Base-by-base conservation (phyloP, 2,113 vertebrate genomes). In the Etheostoma cragini region DNA sequence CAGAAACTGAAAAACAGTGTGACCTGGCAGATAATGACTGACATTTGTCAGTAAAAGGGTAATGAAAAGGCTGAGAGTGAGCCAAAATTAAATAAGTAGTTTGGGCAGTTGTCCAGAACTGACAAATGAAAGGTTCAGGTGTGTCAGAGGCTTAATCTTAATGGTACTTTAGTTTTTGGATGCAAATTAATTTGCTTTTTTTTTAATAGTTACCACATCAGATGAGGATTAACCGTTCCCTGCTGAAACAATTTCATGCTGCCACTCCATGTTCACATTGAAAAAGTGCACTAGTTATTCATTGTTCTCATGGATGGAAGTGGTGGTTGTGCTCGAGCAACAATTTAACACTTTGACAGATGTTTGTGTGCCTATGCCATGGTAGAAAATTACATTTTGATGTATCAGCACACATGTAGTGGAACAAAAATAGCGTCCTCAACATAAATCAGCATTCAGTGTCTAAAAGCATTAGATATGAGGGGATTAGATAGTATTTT, bases 71-170 rank as follows among this genome's bases (percentile, higher is more conserved):
- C n/a, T 15, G 6, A 33, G 6, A 26, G 4, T 42, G 60, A 33
- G 53, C 10, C 33, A 57, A 42, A 30, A 35, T 24, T 24, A 57
- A 70, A 42, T 8, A 10, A 60, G 67, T 35, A 2, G 47, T 47
- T 30, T 35, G 24, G 38, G 42, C 47, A 56, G 62, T 17, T 47
- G 72, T 47, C 60, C 60, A 46, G 33, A 73, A 6, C 1, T 46
- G 35, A 78, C 68, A 67, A 66, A 72, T 69, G n/a, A 49, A 21
- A 46, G 45, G 56, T 30, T 52, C 83, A 83, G 72, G 72, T 75
- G 54, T 67, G n/a, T 63, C 33, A 35, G 33, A 38, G 10, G 68
- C 77, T 77, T n/a, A n/a, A 8, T 52, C 17, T 22, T 3, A 2
- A 49, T 56, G 45, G 30, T 65, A 53, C 58, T 73, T 49, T 73